Evolutionary conservation across 1,140 invertebrate genomes (phyloP).

Genomic region (Hyphantria cunea): DNA sequence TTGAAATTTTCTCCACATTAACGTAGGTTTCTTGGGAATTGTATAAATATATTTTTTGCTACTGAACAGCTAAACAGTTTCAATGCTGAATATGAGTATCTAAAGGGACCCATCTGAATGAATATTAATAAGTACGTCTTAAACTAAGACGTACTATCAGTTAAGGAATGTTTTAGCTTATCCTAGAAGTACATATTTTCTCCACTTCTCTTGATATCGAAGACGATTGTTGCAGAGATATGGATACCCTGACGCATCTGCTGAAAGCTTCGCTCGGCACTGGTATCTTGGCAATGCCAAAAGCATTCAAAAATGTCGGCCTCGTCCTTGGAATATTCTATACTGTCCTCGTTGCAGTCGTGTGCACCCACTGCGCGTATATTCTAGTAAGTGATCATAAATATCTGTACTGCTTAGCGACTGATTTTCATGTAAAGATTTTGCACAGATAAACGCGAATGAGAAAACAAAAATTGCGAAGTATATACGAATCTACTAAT

Average conservation of each 20-base stretch:
- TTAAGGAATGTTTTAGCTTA: background rate
- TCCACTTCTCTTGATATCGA: constrained; percentile 10
- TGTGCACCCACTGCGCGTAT: constrained; percentile 94
- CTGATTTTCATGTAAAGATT: background rate
- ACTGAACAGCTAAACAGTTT: too few relatives aligned
- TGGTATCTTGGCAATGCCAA: constrained; percentile 95
- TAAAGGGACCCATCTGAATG: too few relatives aligned
- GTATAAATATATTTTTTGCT: too few relatives aligned
- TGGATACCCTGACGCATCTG: constrained; percentile 92
- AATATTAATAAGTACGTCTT: too few relatives aligned
- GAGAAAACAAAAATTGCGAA: background rate
- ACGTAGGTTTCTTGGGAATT: too few relatives aligned
- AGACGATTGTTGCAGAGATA: constrained; percentile 83
- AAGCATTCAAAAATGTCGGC: constrained; percentile 91
- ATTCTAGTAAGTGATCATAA: constrained; percentile 88
- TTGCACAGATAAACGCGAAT: background rate
- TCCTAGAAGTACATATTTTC: background rate
- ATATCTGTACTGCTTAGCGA: background rate
- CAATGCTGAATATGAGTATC: too few relatives aligned
- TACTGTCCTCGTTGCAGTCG: constrained; percentile 89
- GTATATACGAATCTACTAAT: too few relatives aligned
- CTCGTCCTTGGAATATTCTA: constrained; percentile 88
- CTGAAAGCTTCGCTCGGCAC: constrained; percentile 95
- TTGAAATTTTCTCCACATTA: too few relatives aligned
- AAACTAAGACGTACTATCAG: background rate